phyloP scores from a whole-genome alignment of 2,113 vertebrate genomes.

The Ctenodactylus gundi region DNA sequence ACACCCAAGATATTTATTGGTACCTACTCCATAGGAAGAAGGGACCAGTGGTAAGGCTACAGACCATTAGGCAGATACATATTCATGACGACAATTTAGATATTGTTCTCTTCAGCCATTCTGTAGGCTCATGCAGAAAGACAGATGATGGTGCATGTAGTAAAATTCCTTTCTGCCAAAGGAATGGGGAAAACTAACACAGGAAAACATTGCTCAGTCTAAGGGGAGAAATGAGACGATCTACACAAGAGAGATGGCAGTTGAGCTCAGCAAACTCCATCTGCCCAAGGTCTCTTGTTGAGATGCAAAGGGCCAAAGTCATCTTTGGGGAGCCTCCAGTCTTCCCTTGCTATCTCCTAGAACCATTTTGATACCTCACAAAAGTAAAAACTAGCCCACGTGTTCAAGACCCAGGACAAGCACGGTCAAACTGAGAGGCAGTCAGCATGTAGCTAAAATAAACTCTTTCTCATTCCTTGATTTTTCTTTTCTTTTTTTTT shows the following conservation, averaged over 20 bases:
- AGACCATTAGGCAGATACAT: neutral
- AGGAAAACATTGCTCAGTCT: neutral
- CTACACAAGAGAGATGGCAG: neutral
- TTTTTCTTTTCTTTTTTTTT: neutral
- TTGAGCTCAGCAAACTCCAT: neutral
- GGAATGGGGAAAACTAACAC: neutral
- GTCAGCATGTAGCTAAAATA: neutral
- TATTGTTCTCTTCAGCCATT: neutral
- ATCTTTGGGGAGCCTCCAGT: neutral
- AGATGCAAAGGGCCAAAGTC: neutral
- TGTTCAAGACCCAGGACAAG: neutral
- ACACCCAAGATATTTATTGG: neutral
- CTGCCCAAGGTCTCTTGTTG: neutral
- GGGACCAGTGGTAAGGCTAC: fast-evolving
- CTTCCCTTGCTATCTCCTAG: neutral
- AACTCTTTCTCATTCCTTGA: neutral
- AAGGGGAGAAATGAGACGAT: neutral
- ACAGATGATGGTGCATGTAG: neutral
- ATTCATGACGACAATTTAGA: neutral
- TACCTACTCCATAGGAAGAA: neutral
- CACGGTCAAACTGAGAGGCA: neutral
- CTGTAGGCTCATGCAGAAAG: neutral
- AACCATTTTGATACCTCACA: neutral
- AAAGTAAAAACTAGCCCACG: neutral
- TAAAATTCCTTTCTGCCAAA: neutral